A percentile compares a stretch with the other conserved stretches of the same genome.
phyloP scores from a whole-genome alignment of 2,797 vertebrate genomes.

The Premnoplex brunnescens region DNA sequence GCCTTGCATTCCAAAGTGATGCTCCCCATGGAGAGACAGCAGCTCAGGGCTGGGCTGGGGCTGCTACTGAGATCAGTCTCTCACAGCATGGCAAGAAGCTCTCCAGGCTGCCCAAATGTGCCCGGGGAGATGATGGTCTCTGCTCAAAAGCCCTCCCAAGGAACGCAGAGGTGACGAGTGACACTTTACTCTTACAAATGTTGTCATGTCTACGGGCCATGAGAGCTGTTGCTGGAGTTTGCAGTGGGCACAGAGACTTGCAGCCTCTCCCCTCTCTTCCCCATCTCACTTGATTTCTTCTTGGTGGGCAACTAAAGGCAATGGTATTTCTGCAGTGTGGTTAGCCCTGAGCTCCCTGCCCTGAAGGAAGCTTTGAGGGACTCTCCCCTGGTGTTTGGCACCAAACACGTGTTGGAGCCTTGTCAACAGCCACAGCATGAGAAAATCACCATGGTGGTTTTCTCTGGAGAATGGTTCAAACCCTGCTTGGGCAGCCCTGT shows the following conservation, averaged over 20 bases:
- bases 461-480: background rate
- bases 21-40: background rate
- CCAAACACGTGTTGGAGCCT: rapidly evolving
- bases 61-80: background rate
- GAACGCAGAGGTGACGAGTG: background rate
- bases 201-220: rapidly evolving
- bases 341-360: background rate
- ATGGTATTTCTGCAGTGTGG: background rate
- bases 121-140: background rate
- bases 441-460: background rate
- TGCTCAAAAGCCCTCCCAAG: background rate
- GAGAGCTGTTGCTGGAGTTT: background rate
- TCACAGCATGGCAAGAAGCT: background rate
- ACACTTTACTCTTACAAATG: background rate
- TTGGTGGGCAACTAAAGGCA: background rate
- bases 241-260: background rate
- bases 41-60: background rate
- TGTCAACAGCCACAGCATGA: rapidly evolving
- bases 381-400: too few relatives aligned
- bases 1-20: constrained; percentile 40
- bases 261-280: background rate
- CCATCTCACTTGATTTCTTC: background rate
- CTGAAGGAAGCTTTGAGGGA: background rate
- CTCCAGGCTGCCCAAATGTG: background rate
- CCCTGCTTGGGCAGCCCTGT: background rate